Evolutionary conservation across 2,797 vertebrate species (phyloP), one percentile per base, ranked within the genome.

Genomic region (Rhabdophis nuchalis): DNA sequence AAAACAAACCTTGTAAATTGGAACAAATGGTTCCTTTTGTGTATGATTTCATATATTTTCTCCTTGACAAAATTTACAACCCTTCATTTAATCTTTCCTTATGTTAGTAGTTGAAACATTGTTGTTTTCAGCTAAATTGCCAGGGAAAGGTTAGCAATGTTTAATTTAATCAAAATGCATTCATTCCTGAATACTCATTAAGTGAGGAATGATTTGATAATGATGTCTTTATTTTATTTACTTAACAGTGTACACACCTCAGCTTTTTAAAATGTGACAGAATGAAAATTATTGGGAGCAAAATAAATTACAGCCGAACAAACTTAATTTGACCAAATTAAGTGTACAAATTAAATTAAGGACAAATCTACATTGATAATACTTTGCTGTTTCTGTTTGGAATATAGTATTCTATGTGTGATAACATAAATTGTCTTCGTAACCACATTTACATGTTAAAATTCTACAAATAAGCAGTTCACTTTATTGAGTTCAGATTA

Each of bases 81-180:
- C 96, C 93, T 91, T 96, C 91, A 77, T 95, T 86, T 52, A 87
- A 93, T 5, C 41, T 88, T 94, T 92, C 89, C 72, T 91, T 96
- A 89, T 86, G 95, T 90, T 91, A 92, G 87, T 11, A 64, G 72
- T 92, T 87, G 4, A 88, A 88, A 64, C 93, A 92, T 61, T 54
- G n/a, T 85, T 58, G 2, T 8, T 56, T 92, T 88, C 41, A 87
- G 41, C 68, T 3, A 36, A 93, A 61, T 41, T 90, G 4, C 53
- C 7, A 58, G 58, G 82, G 61, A 52, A 85, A 12, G 25, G 1
- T 18, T 13, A 23, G 58, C 29, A 77, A 29, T 11, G 89, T 29
- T 89, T n/a, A 89, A 93, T 53, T 29, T 52, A 2, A 27, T 56
- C 1, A 5, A 82, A 82, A 88, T 8, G 53, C 27, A 87, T 20